A percentile compares a stretch with the other conserved stretches of the same genome.
Conservation (phyloP, 35 echinoderm and acorn worm genomes). For the Holothuria glaberrima region DNA sequence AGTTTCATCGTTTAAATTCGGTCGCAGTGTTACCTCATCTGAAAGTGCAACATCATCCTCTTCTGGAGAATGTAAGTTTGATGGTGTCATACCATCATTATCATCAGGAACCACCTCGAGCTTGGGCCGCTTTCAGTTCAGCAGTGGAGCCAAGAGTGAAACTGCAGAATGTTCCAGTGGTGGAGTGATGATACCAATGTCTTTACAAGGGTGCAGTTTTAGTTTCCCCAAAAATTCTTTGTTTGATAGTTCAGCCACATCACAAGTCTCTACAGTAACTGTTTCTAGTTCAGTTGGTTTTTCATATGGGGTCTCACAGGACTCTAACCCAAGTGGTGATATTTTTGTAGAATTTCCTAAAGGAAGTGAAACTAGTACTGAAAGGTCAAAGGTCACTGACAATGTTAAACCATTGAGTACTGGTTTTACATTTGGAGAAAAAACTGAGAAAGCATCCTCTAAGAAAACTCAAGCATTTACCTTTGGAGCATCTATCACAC, state of each 20-base stretch:
- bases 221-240: not conserved
- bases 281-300: slow-evolving; percentile 27
- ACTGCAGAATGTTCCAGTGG: not conserved
- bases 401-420: not conserved
- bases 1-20: slow-evolving; percentile 90
- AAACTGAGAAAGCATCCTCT: not conserved
- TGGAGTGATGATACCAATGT: not conserved
- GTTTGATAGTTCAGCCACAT: not conserved
- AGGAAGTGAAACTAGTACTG: not conserved
- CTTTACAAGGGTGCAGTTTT: not conserved
- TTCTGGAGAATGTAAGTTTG: slow-evolving; percentile 63
- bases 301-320: not conserved
- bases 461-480: slow-evolving; percentile 34
- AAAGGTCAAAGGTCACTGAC: slow-evolving; percentile 12
- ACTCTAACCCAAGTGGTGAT: not conserved
- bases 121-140: not conserved
- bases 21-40: slow-evolving; percentile 30
- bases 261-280: not conserved
- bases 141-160: not conserved
- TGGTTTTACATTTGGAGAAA: slow-evolving; percentile 41
- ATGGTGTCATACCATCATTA: slow-evolving; percentile 28
- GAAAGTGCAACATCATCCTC: slow-evolving; percentile 5
- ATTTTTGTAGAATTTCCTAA: not conserved
- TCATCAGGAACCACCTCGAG: slow-evolving; percentile 11
- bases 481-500: slow-evolving; percentile 31